These are phyloP conservation scores for Furnarius figulus DNA, from an alignment of 2,113 vertebrate species.

Conservation along the genomic window DNA sequence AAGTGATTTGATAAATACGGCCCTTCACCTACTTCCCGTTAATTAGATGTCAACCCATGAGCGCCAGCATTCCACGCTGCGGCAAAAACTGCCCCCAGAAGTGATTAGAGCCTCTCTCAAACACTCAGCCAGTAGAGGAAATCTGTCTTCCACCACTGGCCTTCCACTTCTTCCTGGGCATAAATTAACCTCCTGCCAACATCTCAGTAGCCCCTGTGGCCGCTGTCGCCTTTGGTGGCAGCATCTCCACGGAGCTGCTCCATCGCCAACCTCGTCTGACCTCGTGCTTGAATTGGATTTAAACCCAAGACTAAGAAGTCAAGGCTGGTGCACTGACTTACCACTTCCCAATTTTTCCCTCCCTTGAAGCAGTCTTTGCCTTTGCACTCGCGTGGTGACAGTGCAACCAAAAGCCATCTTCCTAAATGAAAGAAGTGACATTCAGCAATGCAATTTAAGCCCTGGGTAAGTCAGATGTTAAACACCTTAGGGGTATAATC, in stretches of 20 bases:
- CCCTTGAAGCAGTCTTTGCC: not conserved
- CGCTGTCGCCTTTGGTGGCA: not conserved
- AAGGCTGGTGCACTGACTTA: not conserved
- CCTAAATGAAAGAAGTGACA: conserved; percentile 62
- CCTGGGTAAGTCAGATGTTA: conserved; percentile 66
- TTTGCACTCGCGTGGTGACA: not conserved
- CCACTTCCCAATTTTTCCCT: not conserved
- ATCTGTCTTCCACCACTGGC: not conserved
- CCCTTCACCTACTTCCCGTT: not conserved
- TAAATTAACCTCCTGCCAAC: not conserved
- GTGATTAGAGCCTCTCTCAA: not conserved
- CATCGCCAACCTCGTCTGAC: fast-evolving
- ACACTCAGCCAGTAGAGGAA: not conserved
- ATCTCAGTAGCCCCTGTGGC: not conserved
- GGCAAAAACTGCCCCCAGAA: not conserved
- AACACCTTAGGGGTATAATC: conserved; percentile 63
- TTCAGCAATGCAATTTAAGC: not conserved
- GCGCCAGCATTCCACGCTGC: not conserved
- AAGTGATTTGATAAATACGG: not conserved
- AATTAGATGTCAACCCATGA: not conserved
- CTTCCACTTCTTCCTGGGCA: not conserved
- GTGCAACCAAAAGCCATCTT: conserved; percentile 29
- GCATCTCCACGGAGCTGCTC: not conserved
- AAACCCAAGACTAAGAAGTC: not conserved
- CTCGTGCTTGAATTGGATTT: not conserved